phyloP scores from a whole-genome alignment of 2,113 vertebrate species.

The Tiliqua scincoides region DNA sequence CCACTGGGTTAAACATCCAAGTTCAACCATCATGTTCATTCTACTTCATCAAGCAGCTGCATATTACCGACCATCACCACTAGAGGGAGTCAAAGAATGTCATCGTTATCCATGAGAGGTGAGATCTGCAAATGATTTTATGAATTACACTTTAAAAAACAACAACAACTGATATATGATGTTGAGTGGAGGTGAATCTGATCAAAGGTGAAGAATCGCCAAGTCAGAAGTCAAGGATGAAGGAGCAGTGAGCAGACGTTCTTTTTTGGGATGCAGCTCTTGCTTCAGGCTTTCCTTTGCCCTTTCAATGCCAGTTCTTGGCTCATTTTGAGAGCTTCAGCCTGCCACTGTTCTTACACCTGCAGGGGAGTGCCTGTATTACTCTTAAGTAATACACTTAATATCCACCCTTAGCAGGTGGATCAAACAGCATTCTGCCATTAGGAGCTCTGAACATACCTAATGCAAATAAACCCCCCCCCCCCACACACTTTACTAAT shows the following conservation, averaged over 20 bases:
- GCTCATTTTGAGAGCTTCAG: neutral
- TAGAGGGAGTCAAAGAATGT: constrained; percentile 81
- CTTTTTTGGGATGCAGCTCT: neutral
- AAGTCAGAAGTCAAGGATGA: neutral
- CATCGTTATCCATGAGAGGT: constrained; percentile 51
- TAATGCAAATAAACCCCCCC: no score
- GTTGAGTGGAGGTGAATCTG: constrained; percentile 67
- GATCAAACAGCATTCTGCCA: no score
- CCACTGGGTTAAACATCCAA: no score
- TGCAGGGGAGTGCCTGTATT: no score
- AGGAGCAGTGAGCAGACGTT: neutral
- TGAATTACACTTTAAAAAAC: constrained; percentile 41
- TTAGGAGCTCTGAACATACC: no score
- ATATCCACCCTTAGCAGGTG: no score
- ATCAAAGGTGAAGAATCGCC: constrained; percentile 33
- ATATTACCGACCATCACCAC: constrained; percentile 68
- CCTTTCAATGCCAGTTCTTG: neutral
- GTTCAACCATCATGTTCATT: neutral
- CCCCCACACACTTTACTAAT: no score
- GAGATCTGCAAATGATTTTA: constrained; percentile 27
- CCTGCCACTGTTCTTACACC: neutral
- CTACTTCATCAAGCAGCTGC: constrained; percentile 38
- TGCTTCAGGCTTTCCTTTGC: neutral
- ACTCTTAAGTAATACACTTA: no score
- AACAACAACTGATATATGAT: constrained; percentile 25